phyloP scores from a whole-genome alignment of 2,888 invertebrate species.

The Drosophila histrio region DNA sequence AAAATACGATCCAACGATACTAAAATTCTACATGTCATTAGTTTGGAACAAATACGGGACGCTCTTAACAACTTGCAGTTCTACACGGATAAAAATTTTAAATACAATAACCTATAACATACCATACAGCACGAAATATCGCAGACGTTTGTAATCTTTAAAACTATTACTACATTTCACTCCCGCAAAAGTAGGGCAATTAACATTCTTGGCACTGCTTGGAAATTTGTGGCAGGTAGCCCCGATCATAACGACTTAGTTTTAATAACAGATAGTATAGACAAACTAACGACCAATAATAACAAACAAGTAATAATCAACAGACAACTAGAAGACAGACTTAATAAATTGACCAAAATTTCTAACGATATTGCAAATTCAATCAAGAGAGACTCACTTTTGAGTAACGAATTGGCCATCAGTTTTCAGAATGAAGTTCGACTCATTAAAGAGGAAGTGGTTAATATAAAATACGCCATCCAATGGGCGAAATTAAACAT shows the following conservation, averaged over 20 bases:
- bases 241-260: not conserved
- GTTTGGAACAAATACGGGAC: slow-evolving; percentile 1
- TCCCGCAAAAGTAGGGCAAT: not conserved
- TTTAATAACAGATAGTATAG: not conserved
- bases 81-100: not conserved
- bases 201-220: not conserved
- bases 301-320: slow-evolving; percentile 8
- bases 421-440: not conserved
- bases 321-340: slow-evolving; percentile 1
- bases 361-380: not conserved
- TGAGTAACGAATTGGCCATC: not conserved
- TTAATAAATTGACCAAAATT: slow-evolving; percentile 6
- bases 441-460: not conserved
- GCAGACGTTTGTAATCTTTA: not conserved
- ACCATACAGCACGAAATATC: not conserved
- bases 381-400: not conserved
- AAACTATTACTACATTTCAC: not conserved
- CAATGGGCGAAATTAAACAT: slow-evolving; percentile 8
- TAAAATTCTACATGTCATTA: not conserved
- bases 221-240: slow-evolving; percentile 1
- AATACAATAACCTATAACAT: slow-evolving; percentile 1
- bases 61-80: not conserved
- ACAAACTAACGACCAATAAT: slow-evolving; percentile 1
- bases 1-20: slow-evolving; percentile 3
- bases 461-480: not conserved